These are phyloP conservation scores for Lycophotia porphyrea DNA, from an alignment of 2,888 invertebrate species.

Conservation along the genomic window DNA sequence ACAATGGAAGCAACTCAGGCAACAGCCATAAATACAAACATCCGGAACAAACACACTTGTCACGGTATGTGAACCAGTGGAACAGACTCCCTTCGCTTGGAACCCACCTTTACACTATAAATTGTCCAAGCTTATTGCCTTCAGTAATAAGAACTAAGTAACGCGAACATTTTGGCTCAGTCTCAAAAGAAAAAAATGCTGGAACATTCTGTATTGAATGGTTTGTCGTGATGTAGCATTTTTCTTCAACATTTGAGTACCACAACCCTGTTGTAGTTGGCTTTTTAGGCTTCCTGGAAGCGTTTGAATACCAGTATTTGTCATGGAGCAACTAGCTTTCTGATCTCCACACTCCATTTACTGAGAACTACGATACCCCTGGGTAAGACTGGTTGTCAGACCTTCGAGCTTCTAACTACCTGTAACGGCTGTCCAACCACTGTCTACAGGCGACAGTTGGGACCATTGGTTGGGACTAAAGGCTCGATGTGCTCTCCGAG, in stretches of 20 bases:
- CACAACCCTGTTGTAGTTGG: not conserved
- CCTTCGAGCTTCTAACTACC: not conserved
- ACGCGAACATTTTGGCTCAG: conserved; percentile 54
- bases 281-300: not conserved
- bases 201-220: not conserved
- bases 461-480: not conserved
- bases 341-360: no score
- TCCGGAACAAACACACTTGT: conserved; percentile 67
- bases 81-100: conserved; percentile 46
- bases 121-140: conserved; percentile 61
- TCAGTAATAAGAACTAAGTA: conserved; percentile 59
- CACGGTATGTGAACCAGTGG: conserved; percentile 52
- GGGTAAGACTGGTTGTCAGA: not conserved
- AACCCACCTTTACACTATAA: conserved; percentile 60
- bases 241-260: not conserved
- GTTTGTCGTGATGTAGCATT: not conserved
- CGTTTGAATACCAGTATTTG: not conserved
- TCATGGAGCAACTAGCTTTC: not conserved
- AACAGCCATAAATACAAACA: conserved; percentile 64
- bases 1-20: conserved; percentile 52
- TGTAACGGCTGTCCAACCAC: not conserved
- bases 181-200: conserved; percentile 49
- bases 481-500: not conserved
- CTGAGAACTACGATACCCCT: no score
- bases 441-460: not conserved